phyloP scores from a whole-genome alignment of 23 tunicate genomes.

The Ascidia mentula region DNA sequence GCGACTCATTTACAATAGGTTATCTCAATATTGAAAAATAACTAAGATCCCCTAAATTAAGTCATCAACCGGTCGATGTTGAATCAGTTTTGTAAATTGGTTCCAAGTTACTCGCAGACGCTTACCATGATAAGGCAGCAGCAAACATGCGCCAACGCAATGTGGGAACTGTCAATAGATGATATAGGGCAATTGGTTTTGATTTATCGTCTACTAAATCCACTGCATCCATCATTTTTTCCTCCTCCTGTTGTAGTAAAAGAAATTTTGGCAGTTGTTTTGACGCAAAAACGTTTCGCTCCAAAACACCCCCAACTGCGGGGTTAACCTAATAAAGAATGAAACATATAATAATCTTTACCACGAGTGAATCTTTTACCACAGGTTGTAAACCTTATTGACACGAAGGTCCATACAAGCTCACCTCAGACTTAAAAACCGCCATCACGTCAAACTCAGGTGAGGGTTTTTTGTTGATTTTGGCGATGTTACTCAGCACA shows the following conservation, averaged over 20 bases:
- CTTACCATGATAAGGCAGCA: background rate
- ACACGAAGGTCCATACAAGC: background rate
- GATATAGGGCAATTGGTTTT: background rate
- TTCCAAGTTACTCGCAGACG: no score
- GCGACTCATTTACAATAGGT: no score
- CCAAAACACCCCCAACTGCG: no score
- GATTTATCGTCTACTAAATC: background rate
- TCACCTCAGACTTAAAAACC: background rate
- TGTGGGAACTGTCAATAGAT: background rate
- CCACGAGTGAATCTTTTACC: background rate
- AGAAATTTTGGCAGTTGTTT: background rate
- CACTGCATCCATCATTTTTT: background rate
- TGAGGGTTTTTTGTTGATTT: background rate
- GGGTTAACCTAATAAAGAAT: no score
- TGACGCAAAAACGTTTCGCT: no score
- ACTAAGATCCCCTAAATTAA: no score
- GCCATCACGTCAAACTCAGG: background rate
- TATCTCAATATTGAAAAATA: no score
- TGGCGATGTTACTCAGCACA: constrained; percentile 22
- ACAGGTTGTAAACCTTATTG: background rate
- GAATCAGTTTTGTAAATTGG: no score
- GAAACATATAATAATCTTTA: background rate
- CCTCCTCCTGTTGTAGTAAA: background rate
- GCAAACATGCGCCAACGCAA: background rate
- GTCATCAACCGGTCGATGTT: no score